Base-by-base conservation (phyloP, 2,113 vertebrate species). In the Chlamydotis undulata region DNA sequence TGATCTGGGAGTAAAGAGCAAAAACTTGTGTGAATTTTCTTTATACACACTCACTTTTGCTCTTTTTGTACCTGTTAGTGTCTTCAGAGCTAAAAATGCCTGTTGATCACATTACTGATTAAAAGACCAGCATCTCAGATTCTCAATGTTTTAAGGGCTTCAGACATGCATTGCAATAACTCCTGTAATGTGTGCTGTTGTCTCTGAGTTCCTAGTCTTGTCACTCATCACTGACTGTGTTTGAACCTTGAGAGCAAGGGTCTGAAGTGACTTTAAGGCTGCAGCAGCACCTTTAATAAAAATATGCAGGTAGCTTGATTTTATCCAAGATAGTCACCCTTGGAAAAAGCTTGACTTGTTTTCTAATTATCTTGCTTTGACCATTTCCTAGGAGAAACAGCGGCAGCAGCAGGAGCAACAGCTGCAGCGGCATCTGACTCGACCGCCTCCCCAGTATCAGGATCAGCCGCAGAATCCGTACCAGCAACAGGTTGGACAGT, bases 361-460 rank as follows among this genome's bases (percentile, higher is more conserved):
- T 93, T 52, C 18, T 69, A 26, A 67, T 53, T 25, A 15, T 45
- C 24, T 82, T 49, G 16, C 31, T 5, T 69, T 78, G 96, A 29
- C 19, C 75, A 17, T 94, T 78, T 83, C 82, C 35, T 69, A 99
- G 99, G 99, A 99, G 94, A 99, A 99, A 41, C 99, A 99, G 96
- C 97, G 99, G 37, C 98, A 99, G 70, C 98, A 98, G 93, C 98
- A 99, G 90, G 99, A 99, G 93, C 99, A 99, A 69, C 99, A 99
- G 94, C 97, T 99, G 79, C 99, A 99, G 97, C 98, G 99, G 53
- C 99, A 99, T 83, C 97, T 99, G 92, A 99, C 99, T 6, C 98
- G 99, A 25, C 99, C 99, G 0, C 99, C 99, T 4, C 99, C 99
- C 31, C 99, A 99, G 91, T 99, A 99, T 92, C 99, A 99, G 97